Evolutionary conservation across 2,797 vertebrate genomes (phyloP).

Genomic region (Halcyon smyrnensis): DNA sequence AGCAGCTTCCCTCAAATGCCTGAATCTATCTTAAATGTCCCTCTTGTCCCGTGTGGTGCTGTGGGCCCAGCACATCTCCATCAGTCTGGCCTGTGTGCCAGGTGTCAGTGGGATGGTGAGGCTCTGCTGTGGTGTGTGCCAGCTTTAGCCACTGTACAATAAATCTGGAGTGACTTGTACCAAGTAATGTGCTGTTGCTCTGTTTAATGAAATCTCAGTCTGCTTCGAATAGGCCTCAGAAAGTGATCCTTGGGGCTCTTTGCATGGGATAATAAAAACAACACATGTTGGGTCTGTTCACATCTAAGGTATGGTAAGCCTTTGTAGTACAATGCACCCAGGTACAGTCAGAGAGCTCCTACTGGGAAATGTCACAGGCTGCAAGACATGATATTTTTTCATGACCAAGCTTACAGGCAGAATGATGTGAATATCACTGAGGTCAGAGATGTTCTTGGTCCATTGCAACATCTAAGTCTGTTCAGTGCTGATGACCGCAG

Average conservation of each 20-base stretch:
- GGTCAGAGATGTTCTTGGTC: neutral
- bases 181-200: neutral
- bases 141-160: neutral
- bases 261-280: neutral
- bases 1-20: neutral
- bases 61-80: neutral
- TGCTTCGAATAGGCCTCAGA: neutral
- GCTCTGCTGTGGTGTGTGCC: neutral
- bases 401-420: neutral
- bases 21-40: neutral
- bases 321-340: neutral
- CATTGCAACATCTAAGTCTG: neutral
- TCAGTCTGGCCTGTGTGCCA: neutral
- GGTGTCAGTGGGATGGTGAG: neutral
- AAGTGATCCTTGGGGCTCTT: neutral
- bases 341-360: neutral
- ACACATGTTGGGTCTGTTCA: neutral
- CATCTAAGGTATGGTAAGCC: neutral
- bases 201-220: neutral
- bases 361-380: neutral
- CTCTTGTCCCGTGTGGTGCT: neutral
- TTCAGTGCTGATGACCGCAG: neutral
- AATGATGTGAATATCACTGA: neutral
- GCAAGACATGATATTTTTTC: neutral
- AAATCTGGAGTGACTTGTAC: neutral